Percentiles rank a stretch among this genome's conserved stretches.
Conservation (phyloP, 2,797 vertebrate species). For the Phyllotis vaccarum region DNA sequence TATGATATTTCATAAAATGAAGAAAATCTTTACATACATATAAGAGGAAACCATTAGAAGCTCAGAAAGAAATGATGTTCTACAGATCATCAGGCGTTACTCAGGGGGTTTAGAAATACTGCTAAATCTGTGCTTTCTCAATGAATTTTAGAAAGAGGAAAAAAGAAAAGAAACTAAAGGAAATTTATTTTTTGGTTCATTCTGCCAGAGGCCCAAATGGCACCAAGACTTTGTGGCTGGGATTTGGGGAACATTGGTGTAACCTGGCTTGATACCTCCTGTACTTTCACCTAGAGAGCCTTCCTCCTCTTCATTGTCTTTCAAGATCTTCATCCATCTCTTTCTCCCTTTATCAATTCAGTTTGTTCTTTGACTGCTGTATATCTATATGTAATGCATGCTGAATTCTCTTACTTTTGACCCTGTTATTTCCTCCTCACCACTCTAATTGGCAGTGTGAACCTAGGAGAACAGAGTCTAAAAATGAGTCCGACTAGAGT, state of each 20-base stretch:
- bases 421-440: background rate
- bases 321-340: background rate
- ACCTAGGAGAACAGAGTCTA: background rate
- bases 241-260: background rate
- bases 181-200: background rate
- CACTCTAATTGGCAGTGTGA: background rate
- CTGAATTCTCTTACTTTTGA: background rate
- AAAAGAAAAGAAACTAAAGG: background rate
- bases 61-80: background rate
- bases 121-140: background rate
- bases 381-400: background rate
- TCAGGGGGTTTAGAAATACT: background rate
- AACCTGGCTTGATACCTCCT: background rate
- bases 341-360: background rate
- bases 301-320: background rate
- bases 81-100: background rate
- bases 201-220: background rate
- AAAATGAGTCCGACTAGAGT: background rate
- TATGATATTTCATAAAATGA: background rate
- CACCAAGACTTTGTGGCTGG: background rate
- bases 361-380: background rate
- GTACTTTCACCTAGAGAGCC: background rate
- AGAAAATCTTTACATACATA: background rate
- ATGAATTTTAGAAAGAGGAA: conserved; percentile 4
- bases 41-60: background rate